Evolutionary conservation across 1,140 invertebrate genomes (phyloP), one percentile per base, ranked within the genome.

Genomic region (Hirudo medicinalis): DNA sequence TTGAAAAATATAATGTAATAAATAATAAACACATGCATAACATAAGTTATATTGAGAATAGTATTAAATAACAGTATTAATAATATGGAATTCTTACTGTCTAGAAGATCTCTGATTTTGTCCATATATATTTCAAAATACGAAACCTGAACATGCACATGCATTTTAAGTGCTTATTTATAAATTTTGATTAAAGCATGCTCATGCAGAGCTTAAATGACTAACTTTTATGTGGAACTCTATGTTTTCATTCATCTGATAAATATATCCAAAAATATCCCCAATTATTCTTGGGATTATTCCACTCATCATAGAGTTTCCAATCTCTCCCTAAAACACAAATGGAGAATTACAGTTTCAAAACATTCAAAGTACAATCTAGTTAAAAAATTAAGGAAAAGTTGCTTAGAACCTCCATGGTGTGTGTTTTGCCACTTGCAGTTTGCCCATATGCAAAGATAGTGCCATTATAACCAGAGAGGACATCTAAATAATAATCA

Each of bases 81-180:
- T n/a, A n/a, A n/a, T n/a, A n/a, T n/a, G n/a, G 19, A 63, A 25
- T 63, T 63, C 82, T 87, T 85, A 92, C 91, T 91, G 86, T 99
- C 94, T 73, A 98, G 83, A 73, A 99, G 86, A 88, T 99, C 96
- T 81, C 95, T 86, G 80, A 99, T 99, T 87, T 99, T 99, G 82
- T 99, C 97, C 91, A 99, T 94, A 83, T 99, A 99, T 79, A 99
- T 99, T 88, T 99, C 97, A 88, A 95, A 99, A 85, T 99, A 99
- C 53, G 97, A 99, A 67, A 98, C 85, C 81, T 83, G 74, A 74
- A 72, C 76, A 63, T 40, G 66, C 32, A 71, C 19, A 67, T 17
- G n/a, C 19, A 40, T 29, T 32, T 69, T 0, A 54, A 71, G 22
- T 69, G 25, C 9, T 69, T 32, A 27, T 40, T 49, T 69, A 69